phyloP scores from a whole-genome alignment of 1,140 invertebrate genomes.

The Caerostris extrusa region DNA sequence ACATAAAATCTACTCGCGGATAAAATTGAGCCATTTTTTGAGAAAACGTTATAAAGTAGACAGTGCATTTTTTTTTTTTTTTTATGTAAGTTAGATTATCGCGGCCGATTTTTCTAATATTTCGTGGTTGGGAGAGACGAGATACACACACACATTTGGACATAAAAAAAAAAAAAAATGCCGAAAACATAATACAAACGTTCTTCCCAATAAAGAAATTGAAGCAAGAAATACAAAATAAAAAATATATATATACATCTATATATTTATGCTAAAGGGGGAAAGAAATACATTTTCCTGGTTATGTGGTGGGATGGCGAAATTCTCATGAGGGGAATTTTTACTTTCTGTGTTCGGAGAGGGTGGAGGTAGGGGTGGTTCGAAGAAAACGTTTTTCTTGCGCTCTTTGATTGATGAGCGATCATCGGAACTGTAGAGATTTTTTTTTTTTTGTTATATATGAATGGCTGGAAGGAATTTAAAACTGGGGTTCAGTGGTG shows the following conservation, averaged over 20 bases:
- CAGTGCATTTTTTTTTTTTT: slow-evolving; percentile 5
- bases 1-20: neutral
- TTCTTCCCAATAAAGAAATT: slow-evolving; percentile 33
- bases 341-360: neutral
- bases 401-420: slow-evolving; percentile 17
- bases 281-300: slow-evolving; percentile 12
- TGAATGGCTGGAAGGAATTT: slow-evolving; percentile 31
- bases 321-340: slow-evolving; percentile 34
- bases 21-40: slow-evolving; percentile 38
- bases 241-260: neutral
- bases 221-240: neutral
- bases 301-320: neutral
- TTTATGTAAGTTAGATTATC: neutral
- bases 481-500: slow-evolving; percentile 26
- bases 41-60: slow-evolving; percentile 19
- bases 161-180: neutral
- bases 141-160: neutral
- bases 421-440: neutral
- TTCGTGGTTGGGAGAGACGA: neutral
- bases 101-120: slow-evolving; percentile 13
- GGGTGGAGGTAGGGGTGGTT: neutral
- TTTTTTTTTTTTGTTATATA: neutral
- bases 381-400: slow-evolving; percentile 16
- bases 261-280: slow-evolving; percentile 39
- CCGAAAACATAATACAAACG: slow-evolving; percentile 24